Percentiles rank a stretch among this genome's conserved stretches.
These are phyloP conservation scores for Eublepharis macularius DNA, from an alignment of 2,113 vertebrate species.

Conservation along the genomic window DNA sequence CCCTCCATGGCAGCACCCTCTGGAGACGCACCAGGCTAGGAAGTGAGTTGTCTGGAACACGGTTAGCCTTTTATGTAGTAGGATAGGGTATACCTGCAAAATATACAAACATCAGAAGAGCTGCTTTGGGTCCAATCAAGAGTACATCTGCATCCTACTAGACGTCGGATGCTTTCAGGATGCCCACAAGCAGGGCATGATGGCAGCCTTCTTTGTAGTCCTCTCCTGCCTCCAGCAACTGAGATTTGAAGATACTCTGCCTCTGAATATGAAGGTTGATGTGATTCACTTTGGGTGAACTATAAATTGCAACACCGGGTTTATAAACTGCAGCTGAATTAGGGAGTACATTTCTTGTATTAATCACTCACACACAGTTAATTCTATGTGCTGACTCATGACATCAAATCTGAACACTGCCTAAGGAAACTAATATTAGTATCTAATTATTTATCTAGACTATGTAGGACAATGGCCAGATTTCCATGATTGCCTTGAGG, in stretches of 20 bases:
- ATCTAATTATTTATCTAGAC: accelerated
- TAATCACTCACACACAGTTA: not conserved
- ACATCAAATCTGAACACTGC: accelerated
- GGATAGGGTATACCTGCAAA: not conserved
- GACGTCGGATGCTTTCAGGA: not conserved
- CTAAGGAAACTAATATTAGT: accelerated
- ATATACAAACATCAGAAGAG: not conserved
- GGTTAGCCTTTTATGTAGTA: no score
- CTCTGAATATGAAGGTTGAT: not conserved
- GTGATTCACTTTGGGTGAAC: not conserved
- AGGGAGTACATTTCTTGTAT: not conserved
- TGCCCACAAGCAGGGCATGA: not conserved
- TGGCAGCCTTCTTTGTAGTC: no score
- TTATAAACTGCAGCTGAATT: not conserved
- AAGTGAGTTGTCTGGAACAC: no score
- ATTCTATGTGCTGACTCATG: not conserved
- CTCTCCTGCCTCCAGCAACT: no score
- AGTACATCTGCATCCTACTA: not conserved
- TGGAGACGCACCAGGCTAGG: no score
- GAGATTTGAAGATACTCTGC: not conserved
- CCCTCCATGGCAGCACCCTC: no score
- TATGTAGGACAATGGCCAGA: accelerated
- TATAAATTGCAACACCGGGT: not conserved
- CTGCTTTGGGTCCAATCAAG: not conserved
- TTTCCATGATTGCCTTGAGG: no score